Evolutionary conservation across 2,113 vertebrate genomes (phyloP), one percentile per base, ranked within the genome.

Genomic region (Ochotona princeps): DNA sequence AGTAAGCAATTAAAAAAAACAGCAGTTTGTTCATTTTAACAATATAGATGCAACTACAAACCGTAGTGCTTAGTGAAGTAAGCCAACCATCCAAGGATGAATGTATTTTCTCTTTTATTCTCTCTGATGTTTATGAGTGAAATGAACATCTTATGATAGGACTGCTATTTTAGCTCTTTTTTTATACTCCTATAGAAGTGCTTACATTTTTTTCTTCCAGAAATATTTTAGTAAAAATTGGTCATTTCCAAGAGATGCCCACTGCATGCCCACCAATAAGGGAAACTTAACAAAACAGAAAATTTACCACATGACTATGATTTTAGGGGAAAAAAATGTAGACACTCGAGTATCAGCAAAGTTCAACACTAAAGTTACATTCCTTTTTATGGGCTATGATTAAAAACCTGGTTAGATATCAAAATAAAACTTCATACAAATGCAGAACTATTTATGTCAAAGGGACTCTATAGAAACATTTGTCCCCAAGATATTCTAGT

Each of bases 211-310:
- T 96, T 96, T 94, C 95, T 95, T 93, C 89, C 96, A 96, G 96
- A 95, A 96, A 96, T 72, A 92, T 83, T 97, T 96, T 96, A 96
- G 96, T 97, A 96, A 94, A 96, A 97, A 96, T 93, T 83, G 93
- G 94, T 91, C 93, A 93, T 83, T 96, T 96, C 92, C 90, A 96
- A 94, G 88, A 92, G 96, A 88, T 74, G 94, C 90, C 92, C 92
- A 94, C 87, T 94, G 89, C 93, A 94, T 92, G 90, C 76, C 90
- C 93, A 94, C 65, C 85, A 79, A 87, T 61, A 79, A 95, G 84
- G 91, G 44, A 96, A 97, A 26, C 60, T 32, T 92, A 92, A 95
- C 92, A 97, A 95, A 96, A 96, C 3, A 96, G 79, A 87, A 96
- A 94, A 93, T 96, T 89, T 83, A 83, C 86, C 85, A 92, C 61